phyloP scores from a whole-genome alignment of 2,888 invertebrate genomes.

The Drosophila helvetica region DNA sequence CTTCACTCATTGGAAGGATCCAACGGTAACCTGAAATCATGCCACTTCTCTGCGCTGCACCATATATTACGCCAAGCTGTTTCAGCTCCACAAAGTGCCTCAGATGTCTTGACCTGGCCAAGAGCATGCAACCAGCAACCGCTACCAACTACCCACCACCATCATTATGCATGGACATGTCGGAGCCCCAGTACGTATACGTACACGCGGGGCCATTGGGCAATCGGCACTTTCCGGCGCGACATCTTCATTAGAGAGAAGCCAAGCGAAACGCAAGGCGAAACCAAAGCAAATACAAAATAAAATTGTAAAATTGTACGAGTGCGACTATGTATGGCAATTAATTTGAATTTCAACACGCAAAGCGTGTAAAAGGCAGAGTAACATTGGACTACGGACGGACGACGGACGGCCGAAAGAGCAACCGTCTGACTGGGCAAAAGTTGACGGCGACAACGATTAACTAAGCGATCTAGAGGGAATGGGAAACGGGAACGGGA shows the following conservation, averaged over 20 bases:
- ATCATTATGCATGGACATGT: constrained; percentile 55
- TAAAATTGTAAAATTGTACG: constrained; percentile 44
- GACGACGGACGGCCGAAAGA: background rate
- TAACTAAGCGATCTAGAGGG: constrained; percentile 42
- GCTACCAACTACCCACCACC: constrained; percentile 6
- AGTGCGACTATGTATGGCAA: constrained; percentile 54
- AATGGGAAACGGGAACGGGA: background rate
- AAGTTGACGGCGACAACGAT: constrained; percentile 49
- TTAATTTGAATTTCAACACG: constrained; percentile 79
- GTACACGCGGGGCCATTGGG: constrained; percentile 42
- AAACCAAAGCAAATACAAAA: constrained; percentile 21
- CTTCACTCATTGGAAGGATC: background rate
- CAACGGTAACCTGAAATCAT: background rate
- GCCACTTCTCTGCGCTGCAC: background rate
- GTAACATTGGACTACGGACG: constrained; percentile 39
- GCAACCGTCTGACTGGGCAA: constrained; percentile 40
- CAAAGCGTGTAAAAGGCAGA: constrained; percentile 75
- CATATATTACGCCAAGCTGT: too few species aligned
- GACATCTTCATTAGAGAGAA: constrained; percentile 69
- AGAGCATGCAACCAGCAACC: constrained; percentile 13
- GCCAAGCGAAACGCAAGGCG: constrained; percentile 67
- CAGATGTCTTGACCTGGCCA: constrained; percentile 9
- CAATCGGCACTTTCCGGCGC: constrained; percentile 53
- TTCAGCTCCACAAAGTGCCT: constrained; percentile 3
- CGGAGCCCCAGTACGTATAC: constrained; percentile 21